Base-by-base conservation (phyloP, 2,113 vertebrate species). In the Pongo abelii region DNA sequence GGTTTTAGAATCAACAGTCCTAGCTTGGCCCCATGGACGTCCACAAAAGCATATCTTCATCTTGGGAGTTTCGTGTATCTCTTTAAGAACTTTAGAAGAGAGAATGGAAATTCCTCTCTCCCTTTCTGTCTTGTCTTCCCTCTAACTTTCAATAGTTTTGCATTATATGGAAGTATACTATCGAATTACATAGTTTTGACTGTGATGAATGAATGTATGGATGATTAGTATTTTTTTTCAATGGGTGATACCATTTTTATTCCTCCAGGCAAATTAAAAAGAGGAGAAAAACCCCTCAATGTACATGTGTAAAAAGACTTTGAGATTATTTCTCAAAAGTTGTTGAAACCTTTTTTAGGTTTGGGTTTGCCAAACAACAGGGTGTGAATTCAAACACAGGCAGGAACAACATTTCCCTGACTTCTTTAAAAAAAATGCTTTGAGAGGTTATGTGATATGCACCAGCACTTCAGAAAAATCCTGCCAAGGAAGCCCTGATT, bases 181-280 rank as follows among this genome's bases (percentile, higher is more conserved):
- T 46, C 8, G 94, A 92, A 97, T 97, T 78, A 52, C 18, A 92
- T 64, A 88, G 4, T 93, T 98, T 92, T 95, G 90, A 95, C 50
- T 46, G 88, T 25, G 95, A 46, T 57, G 94, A 97, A 96, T 57
- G 84, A 96, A 98, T 48, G 92, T 97, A 96, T 67, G 89, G 95
- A 98, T 95, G 97, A 93, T 96, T 94, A n/a, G 12, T 55, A 23
- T n/a, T 92, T 80, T 98, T 57, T 86, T 89, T 84, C 90, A 97
- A 95, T 94, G 92, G 93, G 96, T 93, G 59, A 55, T 91, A 94
- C 84, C 27, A 25, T 80, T 89, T 98, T 83, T 61, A 86, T 98
- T 74, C 69, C 75, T 35, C 8, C 43, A 88, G 70, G 16, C n/a
- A 91, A 92, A 32, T 89, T 74, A 38, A 20, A 80, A 94, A 83